Evolutionary conservation across 2,797 vertebrate species (phyloP).

Genomic region (Argentina silus): DNA sequence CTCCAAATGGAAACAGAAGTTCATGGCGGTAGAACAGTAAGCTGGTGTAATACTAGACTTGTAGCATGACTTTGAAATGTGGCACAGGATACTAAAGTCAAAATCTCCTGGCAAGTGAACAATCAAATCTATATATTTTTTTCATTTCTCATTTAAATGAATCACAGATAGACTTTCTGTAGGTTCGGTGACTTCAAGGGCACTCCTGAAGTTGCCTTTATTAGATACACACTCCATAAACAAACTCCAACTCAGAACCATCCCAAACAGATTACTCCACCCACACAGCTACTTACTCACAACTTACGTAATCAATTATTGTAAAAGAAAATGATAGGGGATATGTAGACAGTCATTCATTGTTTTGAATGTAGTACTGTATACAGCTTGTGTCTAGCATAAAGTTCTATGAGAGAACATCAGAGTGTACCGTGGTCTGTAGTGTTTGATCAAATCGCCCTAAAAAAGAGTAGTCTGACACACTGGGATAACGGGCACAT

Average conservation of each 20-base stretch:
- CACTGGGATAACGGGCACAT: slow-evolving; percentile 68
- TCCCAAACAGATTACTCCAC: slow-evolving; percentile 42
- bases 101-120: slow-evolving; percentile 76
- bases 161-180: slow-evolving; percentile 60
- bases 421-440: slow-evolving; percentile 42
- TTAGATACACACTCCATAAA: slow-evolving; percentile 59
- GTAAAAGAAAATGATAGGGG: background rate
- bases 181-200: slow-evolving; percentile 48
- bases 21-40: slow-evolving; percentile 46
- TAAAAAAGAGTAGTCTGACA: slow-evolving; percentile 52
- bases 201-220: slow-evolving; percentile 44
- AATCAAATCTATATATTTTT: slow-evolving; percentile 62
- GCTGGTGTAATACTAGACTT: slow-evolving; percentile 58
- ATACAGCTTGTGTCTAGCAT: slow-evolving; percentile 15
- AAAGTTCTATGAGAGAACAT: too few species aligned
- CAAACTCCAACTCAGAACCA: slow-evolving; percentile 50
- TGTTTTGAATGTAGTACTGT: background rate
- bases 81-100: slow-evolving; percentile 65
- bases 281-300: slow-evolving; percentile 29
- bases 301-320: slow-evolving; percentile 31
- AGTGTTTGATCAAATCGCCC: slow-evolving; percentile 65
- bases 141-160: slow-evolving; percentile 64
- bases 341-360: background rate
- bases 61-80: slow-evolving; percentile 74
- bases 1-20: slow-evolving; percentile 46